A percentile compares a stretch with the other conserved stretches of the same genome.
phyloP scores from a whole-genome alignment of 2,113 vertebrate genomes.

The Chloropsis cyanopogon region DNA sequence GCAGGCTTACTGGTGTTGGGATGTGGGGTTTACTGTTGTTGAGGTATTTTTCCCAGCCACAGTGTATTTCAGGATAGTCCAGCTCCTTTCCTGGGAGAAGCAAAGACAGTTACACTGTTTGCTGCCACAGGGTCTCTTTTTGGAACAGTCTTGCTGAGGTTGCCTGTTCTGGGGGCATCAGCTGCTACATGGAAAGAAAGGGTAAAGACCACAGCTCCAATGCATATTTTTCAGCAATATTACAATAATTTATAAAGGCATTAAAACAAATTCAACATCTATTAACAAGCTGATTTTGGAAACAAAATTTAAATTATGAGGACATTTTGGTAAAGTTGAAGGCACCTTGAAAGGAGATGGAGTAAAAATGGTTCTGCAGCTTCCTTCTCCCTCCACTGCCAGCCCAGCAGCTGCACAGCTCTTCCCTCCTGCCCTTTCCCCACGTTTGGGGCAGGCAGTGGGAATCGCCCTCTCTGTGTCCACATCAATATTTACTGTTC shows the following conservation, averaged over 20 bases:
- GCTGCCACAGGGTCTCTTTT: not conserved
- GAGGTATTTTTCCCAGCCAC: not conserved
- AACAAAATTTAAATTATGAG: slow-evolving; percentile 1
- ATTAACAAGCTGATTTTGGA: slow-evolving; percentile 29
- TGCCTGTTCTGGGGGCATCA: fast-evolving
- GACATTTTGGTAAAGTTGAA: slow-evolving; percentile 15
- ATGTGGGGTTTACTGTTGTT: not conserved
- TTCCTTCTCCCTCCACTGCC: not conserved
- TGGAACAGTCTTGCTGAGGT: not conserved
- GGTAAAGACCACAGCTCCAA: not conserved
- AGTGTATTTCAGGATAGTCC: not conserved
- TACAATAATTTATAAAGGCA: slow-evolving; percentile 67
- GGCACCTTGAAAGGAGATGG: slow-evolving; percentile 44
- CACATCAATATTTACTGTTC: not conserved
- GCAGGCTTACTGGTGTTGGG: not conserved
- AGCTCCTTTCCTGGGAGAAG: not conserved
- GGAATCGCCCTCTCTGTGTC: not conserved
- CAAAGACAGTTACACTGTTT: fast-evolving
- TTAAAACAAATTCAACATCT: slow-evolving; percentile 22
- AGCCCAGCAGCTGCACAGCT: not conserved
- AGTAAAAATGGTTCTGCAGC: not conserved
- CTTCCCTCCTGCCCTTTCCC: not conserved
- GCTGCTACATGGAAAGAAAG: not conserved
- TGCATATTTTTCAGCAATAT: not conserved
- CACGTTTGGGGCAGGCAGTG: not conserved